Evolutionary conservation across 2,888 invertebrate genomes (phyloP), one percentile per base, ranked within the genome.

Genomic region (Eristalis intricaria): DNA sequence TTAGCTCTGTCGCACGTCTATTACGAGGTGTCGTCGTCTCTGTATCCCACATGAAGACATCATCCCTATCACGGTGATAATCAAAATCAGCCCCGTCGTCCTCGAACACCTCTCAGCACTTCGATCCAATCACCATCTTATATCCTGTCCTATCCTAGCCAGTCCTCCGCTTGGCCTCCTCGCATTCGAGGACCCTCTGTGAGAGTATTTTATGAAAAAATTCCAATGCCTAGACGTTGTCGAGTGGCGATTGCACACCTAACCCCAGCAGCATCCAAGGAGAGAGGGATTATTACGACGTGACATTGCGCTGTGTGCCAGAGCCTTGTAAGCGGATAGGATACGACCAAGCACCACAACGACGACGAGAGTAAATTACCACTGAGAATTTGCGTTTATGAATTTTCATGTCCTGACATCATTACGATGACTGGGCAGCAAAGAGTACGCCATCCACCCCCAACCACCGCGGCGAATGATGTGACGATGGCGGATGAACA

Each of bases 351-450:
- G 29, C 43, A 35, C 71, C 75, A 75, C 23, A 50, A 76, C 71
- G 78, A 70, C 66, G 86, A 82, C 60, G 79, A 76, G 38, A 87
- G 75, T 84, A 84, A 76, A 87, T 87, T 87, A 87, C 84, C 79
- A 64, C 79, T 60, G 75, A 79, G 87, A 87, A 87, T 83, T 79
- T 84, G 70, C 58, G 66, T 76, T 87, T 84, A 83, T 87, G 84
- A 87, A 87, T 87, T 87, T 84, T 87, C 80, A 84, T 87, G 79
- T 84, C 87, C 84, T 87, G 84, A 79, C 87, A 87, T 83, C 86
- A 87, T 83, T 75, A 87, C 83, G 64, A 71, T 86, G 83, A 66
- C 74, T 78, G 69, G 63, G 73, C 60, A 69, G 29, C 70, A 50
- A 60, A 38, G 68, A 68, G 77, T 68, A 32, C 19, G 50, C 3